Percentiles rank a stretch among this genome's conserved stretches.
Conservation (phyloP, 2,113 vertebrate genomes). For the Empidonax traillii region DNA sequence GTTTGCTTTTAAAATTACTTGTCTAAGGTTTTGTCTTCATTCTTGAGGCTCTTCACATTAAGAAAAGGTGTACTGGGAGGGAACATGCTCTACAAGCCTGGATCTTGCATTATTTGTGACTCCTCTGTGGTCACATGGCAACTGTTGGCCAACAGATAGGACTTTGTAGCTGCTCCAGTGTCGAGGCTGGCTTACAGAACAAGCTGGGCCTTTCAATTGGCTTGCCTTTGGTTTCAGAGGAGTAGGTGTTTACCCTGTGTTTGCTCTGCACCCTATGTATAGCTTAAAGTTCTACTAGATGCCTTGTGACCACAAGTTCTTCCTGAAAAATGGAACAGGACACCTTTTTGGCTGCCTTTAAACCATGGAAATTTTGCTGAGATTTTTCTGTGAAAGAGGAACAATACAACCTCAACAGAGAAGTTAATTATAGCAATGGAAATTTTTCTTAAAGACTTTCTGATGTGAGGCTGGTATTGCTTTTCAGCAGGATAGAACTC, state of each 20-base stretch:
- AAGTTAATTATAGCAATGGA: conserved; percentile 48
- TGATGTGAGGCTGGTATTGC: conserved; percentile 28
- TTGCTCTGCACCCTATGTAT: not conserved
- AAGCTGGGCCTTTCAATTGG: not conserved
- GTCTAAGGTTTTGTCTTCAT: not conserved
- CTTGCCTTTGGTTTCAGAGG: not conserved
- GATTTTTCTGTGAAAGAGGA: not conserved
- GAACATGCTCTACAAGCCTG: not conserved
- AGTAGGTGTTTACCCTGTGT: not conserved
- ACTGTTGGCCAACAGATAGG: not conserved
- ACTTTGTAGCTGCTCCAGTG: not conserved
- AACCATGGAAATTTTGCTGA: not conserved
- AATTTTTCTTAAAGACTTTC: conserved; percentile 36
- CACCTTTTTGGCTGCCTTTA: conserved; percentile 17
- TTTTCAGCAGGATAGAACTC: conserved; percentile 33
- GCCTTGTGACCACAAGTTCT: not conserved
- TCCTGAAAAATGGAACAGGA: conserved; percentile 9
- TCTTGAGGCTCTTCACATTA: not conserved
- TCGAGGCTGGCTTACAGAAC: not conserved
- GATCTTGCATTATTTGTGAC: not conserved
- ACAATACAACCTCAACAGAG: conserved; percentile 33
- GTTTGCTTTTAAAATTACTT: not conserved
- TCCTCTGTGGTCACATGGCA: not conserved
- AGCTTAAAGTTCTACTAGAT: not conserved
- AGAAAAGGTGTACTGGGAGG: not conserved